Percentiles rank a stretch among this genome's conserved stretches.
Evolutionary conservation across 2,888 invertebrate genomes (phyloP).

Genomic region (Leucoptera coffeella): DNA sequence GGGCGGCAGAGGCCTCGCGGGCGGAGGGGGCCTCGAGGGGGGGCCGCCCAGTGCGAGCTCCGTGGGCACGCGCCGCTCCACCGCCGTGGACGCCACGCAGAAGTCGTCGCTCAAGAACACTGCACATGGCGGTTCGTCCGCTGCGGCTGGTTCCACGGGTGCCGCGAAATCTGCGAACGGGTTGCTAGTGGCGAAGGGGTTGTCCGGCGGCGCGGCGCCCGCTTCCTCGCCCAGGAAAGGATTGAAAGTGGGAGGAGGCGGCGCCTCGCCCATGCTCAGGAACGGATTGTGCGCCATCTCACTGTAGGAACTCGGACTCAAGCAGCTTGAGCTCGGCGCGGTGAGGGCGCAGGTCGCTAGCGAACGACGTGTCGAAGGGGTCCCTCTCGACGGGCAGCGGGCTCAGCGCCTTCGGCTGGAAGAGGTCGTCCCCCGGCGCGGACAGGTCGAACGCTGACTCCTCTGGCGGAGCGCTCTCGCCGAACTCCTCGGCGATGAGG

Average conservation of each 20-base stretch:
- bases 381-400: constrained; percentile 62
- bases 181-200: constrained; percentile 69
- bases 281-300: constrained; percentile 74
- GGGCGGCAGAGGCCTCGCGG: constrained; percentile 59
- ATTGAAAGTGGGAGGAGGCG: constrained; percentile 54
- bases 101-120: neutral
- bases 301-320: constrained; percentile 63
- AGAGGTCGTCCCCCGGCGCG: constrained; percentile 48
- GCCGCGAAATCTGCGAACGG: constrained; percentile 60
- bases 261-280: constrained; percentile 64
- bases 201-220: constrained; percentile 35
- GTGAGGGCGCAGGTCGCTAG: constrained; percentile 66
- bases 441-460: constrained; percentile 27
- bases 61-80: constrained; percentile 24
- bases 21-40: constrained; percentile 19
- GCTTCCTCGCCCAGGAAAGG: constrained; percentile 57
- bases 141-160: constrained; percentile 32
- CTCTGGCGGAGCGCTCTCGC: constrained; percentile 36
- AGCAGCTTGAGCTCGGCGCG: constrained; percentile 70
- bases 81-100: constrained; percentile 8
- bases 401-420: constrained; percentile 66
- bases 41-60: constrained; percentile 21
- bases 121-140: constrained; percentile 10
- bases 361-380: constrained; percentile 82
- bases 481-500: constrained; percentile 69